These are phyloP conservation scores for Heliconius cydno DNA, from an alignment of 2,888 invertebrate species.

Conservation along the genomic window DNA sequence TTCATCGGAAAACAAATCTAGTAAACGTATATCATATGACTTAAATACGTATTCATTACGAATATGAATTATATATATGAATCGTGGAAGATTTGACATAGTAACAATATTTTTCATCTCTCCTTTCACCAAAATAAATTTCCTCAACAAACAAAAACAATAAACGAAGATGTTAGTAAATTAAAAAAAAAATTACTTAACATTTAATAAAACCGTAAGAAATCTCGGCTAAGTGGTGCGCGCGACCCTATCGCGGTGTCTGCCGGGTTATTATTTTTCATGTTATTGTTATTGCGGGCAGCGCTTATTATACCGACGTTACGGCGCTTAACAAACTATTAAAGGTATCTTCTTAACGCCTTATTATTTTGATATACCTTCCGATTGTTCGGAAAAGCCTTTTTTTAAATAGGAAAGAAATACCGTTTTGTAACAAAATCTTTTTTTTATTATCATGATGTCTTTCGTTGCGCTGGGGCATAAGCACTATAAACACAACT, in stretches of 20 bases:
- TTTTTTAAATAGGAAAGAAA: conserved; percentile 40
- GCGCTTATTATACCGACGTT: conserved; percentile 70
- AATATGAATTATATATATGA: no score
- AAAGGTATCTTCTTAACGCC: conserved; percentile 69
- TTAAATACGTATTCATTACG: no score
- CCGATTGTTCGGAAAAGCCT: conserved; percentile 56
- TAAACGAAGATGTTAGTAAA: neutral
- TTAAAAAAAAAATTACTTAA: conserved; percentile 7
- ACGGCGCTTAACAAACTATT: conserved; percentile 80
- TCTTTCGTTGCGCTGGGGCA: no score
- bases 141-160: neutral
- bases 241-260: conserved; percentile 50
- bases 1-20: no score
- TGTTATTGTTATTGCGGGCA: conserved; percentile 73
- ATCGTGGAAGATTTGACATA: no score
- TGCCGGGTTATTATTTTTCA: conserved; percentile 75
- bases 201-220: conserved; percentile 47
- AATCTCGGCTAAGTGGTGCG: conserved; percentile 42
- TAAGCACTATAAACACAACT: no score
- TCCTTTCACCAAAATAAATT: neutral
- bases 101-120: no score
- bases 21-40: no score
- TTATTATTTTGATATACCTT: conserved; percentile 71
- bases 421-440: conserved; percentile 52
- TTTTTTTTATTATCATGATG: no score